Base-by-base conservation (phyloP, 2,797 vertebrate species). In the Apogon talboti region DNA sequence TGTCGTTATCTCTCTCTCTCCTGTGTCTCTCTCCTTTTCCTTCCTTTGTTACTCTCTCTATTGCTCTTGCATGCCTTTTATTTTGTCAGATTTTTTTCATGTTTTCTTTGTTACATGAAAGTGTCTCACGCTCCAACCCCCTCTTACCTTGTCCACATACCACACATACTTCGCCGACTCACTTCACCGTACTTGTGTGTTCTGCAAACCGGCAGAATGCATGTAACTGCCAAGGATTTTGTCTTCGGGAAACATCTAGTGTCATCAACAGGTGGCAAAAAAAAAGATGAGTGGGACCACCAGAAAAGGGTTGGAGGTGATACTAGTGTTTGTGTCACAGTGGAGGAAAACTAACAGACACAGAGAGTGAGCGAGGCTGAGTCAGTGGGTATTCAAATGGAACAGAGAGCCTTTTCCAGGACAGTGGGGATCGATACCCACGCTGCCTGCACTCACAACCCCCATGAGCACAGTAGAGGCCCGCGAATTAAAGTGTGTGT, bases 1-100 rank as follows among this genome's bases (percentile, higher is more conserved):
- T 83, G 66, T 84, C 84, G 83, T 82, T 78, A 76, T 84, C 69
- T 48, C 74, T 84, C 74, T 53, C 58, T 60, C 46, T n/a, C n/a
- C 50, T 33, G 35, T 71, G 45, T 81, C 65, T 76, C 52, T 70
- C 46, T 53, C 18, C 6, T 21, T 65, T 46, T 49, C 63, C 58
- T 53, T 19, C 72, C 52, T 76, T 72, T 81, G 71, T 67, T 60
- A 73, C 65, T 59, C 45, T 76, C 33, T 76, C 41, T 49, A 13
- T 49, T 49, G 40, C 46, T 62, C 13, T 51, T 6, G 9, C 16
- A 21, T 42, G 15, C 16, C 16, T 66, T 13, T 77, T 24, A 24
- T 24, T 24, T 24, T 24, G 21, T 24, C 53, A 47, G 7, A n/a
- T 13, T 33, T 46, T 48, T 58, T 28, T 11, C 4, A 14, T 33